Percentiles rank a stretch among this genome's conserved stretches.
Conservation (phyloP, 2,797 vertebrate genomes). For the Amblyopsis hoosieri region DNA sequence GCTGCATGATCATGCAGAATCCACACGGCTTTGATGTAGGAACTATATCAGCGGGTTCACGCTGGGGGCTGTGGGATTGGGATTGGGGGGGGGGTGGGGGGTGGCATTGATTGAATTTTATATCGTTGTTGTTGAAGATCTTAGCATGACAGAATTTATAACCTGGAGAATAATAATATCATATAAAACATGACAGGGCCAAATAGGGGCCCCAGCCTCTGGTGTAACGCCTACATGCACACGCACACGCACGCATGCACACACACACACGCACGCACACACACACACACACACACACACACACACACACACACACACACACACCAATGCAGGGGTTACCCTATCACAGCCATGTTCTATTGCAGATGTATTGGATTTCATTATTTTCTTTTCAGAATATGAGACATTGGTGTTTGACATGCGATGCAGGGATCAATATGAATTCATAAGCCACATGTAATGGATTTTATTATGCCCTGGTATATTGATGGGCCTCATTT, state of each 20-base stretch:
- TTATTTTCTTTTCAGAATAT: conserved; percentile 60
- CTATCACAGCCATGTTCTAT: conserved; percentile 47
- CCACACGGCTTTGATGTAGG: conserved; percentile 76
- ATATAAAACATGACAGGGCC: conserved; percentile 82
- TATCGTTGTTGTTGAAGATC: conserved; percentile 82
- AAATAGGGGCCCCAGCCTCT: conserved; percentile 37
- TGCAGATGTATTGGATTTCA: conserved; percentile 56
- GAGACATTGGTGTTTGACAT: conserved; percentile 75
- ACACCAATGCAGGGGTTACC: conserved; percentile 14
- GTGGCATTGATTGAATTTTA: conserved; percentile 86
- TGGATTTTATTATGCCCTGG: conserved; percentile 60
- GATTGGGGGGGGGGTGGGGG: no score
- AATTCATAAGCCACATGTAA: conserved; percentile 63
- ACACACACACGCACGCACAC: conserved; percentile 39
- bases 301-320: conserved; percentile 24
- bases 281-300: conserved; percentile 27
- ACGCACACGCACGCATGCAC: conserved; percentile 17
- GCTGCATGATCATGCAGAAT: conserved; percentile 78
- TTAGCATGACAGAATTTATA: conserved; percentile 85
- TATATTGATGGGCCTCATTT: conserved; percentile 52
- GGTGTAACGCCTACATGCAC: no score
- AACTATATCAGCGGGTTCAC: conserved; percentile 58
- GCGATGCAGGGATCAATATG: conserved; percentile 70
- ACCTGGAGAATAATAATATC: conserved; percentile 83
- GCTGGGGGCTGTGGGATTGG: conserved; percentile 38